A percentile compares a stretch with the other conserved stretches of the same genome.
phyloP scores from a whole-genome alignment of 53 echinoderm and acorn worm genomes.

The Astropecten irregularis region DNA sequence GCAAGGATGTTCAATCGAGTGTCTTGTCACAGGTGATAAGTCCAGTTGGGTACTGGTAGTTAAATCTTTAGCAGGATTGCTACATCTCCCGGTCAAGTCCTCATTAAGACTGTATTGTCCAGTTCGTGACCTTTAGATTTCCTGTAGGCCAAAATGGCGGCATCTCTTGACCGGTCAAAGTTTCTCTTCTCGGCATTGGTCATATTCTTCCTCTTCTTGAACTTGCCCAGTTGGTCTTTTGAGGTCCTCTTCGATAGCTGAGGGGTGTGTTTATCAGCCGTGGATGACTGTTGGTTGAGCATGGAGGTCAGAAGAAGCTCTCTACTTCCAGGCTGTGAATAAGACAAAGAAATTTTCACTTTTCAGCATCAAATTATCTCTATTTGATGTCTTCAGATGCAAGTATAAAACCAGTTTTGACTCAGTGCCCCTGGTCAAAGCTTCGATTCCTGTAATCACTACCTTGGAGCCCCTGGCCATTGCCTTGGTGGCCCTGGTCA shows the following conservation, averaged over 20 bases:
- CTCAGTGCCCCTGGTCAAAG: too few relatives aligned
- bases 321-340: conserved; percentile 28
- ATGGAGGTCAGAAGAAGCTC: conserved; percentile 31
- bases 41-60: too few relatives aligned
- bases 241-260: background rate
- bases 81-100: background rate
- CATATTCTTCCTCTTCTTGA: conserved; percentile 52
- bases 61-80: background rate
- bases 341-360: background rate
- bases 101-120: background rate
- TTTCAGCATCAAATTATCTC: too few relatives aligned
- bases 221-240: background rate
- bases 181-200: conserved; percentile 45
- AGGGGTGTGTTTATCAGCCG: background rate
- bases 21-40: too few relatives aligned
- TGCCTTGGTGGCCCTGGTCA: too few relatives aligned
- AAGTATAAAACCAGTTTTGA: too few relatives aligned
- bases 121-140: conserved; percentile 11
- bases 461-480: too few relatives aligned
- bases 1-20: too few relatives aligned
- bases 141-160: conserved; percentile 50
- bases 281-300: background rate
- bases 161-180: conserved; percentile 43
- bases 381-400: too few relatives aligned
- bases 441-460: too few relatives aligned